Base-by-base conservation (phyloP, 2,797 vertebrate genomes). In the Denticeps clupeoides region DNA sequence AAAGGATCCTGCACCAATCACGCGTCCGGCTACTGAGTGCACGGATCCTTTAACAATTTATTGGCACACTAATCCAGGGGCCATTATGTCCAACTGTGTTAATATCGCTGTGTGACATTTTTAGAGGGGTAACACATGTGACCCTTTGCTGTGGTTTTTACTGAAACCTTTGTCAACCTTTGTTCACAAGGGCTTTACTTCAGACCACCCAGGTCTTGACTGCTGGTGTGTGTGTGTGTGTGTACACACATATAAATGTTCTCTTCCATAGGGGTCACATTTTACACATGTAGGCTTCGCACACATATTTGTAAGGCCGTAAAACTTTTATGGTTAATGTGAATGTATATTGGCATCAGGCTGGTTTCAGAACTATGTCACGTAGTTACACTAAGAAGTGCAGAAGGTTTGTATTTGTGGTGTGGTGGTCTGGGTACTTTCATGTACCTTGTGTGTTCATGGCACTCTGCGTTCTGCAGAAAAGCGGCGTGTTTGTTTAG, bases 131-230 rank as follows among this genome's bases (percentile, higher is more conserved):
- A 21, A 16, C 18, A 10, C 37, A 21, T 38, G 16, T 21, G 35
- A 38, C 18, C 16, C 21, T 21, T 19, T 4, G 35, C 9, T 19
- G 18, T 10, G 35, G 10, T 26, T 18, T 19, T 21, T 9, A 35
- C 5, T 35, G 9, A 18, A 21, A 18, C 21, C 35, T 38, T 38
- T 16, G 38, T 38, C 35, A 38, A 11, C 9, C 18, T 35, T 21
- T 6, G 35, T 4, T 19, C 9, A 21, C 38, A 18, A 11, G 18
- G 18, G 16, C 18, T 10, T 38, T 16, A 21, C 38, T 21, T 38
- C 35, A 25, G 35, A 47, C 48, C 55, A 57, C 49, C 44, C 49
- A 51, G 19, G 19, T 38, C 19, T 2, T 18, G 32, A 16, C 29
- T 13, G 31, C 16, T 13, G 15, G 13, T 3, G 6, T 33, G 16